These are phyloP conservation scores for Cyanoderma ruficeps DNA, from an alignment of 2,113 vertebrate species.

Conservation along the genomic window DNA sequence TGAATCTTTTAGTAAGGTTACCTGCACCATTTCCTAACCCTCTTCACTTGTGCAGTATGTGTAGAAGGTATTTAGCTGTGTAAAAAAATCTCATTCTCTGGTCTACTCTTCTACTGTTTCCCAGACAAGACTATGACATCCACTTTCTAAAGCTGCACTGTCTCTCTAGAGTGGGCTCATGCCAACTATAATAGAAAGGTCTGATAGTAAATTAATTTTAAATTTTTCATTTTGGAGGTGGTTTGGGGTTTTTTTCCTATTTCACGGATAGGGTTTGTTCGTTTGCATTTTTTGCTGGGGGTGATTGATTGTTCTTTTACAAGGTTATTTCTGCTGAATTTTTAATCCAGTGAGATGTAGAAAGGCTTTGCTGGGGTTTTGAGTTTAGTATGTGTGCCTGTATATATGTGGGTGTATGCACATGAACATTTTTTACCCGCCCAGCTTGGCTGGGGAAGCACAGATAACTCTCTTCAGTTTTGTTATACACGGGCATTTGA, in stretches of 20 bases:
- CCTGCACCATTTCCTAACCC: not conserved
- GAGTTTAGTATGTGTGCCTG: not conserved
- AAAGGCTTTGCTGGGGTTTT: not conserved
- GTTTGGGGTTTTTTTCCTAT: accelerated
- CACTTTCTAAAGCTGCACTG: not conserved
- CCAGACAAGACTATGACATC: not conserved
- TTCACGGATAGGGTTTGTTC: not conserved
- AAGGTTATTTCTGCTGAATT: not conserved
- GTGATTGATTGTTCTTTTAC: not conserved
- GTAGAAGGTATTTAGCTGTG: not conserved
- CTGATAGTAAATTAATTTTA: not conserved
- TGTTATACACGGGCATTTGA: not conserved
- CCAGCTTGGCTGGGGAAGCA: not conserved
- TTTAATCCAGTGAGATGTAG: not conserved
- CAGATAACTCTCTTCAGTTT: not conserved
- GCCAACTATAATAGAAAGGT: not conserved
- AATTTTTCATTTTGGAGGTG: not conserved
- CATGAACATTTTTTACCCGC: not conserved
- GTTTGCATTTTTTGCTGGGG: not conserved
- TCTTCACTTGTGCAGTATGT: not conserved
- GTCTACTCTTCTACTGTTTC: not conserved
- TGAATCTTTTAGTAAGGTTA: not conserved
- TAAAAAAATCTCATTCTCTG: not conserved
- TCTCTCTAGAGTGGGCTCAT: not conserved
- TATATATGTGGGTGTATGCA: not conserved